phyloP scores from a whole-genome alignment of 2,113 vertebrate genomes.

The Gopherus evgoodei region DNA sequence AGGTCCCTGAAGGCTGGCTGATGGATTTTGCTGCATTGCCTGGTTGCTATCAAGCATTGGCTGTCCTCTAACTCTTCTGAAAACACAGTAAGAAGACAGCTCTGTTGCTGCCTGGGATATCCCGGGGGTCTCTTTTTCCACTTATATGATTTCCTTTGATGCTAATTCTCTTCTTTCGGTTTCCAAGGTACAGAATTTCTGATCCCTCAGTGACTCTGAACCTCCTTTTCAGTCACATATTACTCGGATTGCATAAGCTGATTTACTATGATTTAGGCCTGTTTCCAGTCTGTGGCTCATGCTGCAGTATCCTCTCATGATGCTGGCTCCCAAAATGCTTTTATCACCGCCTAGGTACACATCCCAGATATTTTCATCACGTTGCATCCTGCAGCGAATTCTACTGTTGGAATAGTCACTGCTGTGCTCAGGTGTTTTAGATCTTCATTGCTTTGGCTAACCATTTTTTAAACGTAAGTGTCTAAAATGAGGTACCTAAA shows the following conservation, averaged over 20 bases:
- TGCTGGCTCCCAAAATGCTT: neutral
- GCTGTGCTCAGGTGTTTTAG: neutral
- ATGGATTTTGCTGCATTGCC: conserved; percentile 70
- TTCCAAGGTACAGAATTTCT: conserved; percentile 60
- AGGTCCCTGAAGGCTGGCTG: conserved; percentile 47
- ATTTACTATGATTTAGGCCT: neutral
- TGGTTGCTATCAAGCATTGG: conserved; percentile 64
- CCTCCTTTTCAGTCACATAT: neutral
- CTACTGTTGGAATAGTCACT: neutral
- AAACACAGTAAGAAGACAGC: conserved; percentile 59
- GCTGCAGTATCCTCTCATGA: neutral
- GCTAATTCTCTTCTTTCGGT: conserved; percentile 64
- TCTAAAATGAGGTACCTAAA: neutral
- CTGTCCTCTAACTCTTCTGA: conserved; percentile 68
- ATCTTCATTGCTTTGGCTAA: neutral
- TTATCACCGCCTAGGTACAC: neutral
- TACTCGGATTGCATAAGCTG: neutral
- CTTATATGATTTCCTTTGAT: conserved; percentile 73
- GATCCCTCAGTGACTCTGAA: conserved; percentile 55
- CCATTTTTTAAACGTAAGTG: neutral
- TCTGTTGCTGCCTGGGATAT: conserved; percentile 56
- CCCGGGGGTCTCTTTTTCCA: conserved; percentile 73
- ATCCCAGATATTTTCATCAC: neutral
- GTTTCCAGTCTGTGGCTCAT: neutral
- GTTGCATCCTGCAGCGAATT: neutral